Evolutionary conservation across 2,797 vertebrate genomes (phyloP).

Genomic region (Lepilemur ruficaudatus): DNA sequence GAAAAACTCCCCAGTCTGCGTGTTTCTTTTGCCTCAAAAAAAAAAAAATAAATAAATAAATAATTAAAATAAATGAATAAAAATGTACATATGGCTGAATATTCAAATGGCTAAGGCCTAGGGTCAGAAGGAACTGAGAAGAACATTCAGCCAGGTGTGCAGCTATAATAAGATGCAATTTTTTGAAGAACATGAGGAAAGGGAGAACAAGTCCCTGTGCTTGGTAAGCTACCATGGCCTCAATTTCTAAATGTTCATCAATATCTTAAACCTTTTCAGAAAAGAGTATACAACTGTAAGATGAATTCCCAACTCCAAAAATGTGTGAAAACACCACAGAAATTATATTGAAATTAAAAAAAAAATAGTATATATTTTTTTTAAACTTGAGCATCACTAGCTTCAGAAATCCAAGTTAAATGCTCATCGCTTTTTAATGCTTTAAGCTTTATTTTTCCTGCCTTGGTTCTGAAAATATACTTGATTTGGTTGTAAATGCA

Average conservation of each 20-base stretch:
- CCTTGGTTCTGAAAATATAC: conserved; percentile 8
- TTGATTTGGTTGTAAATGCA: not conserved
- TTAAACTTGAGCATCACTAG: not conserved
- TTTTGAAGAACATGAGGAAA: not conserved
- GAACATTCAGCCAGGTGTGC: not conserved
- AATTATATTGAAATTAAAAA: not conserved
- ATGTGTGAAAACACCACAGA: not conserved
- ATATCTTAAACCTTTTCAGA: not conserved
- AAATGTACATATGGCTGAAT: not conserved
- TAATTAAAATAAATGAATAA: no score
- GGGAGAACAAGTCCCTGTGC: not conserved
- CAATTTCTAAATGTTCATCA: not conserved
- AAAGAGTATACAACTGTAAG: not conserved
- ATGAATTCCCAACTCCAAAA: not conserved
- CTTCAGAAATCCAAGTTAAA: conserved; percentile 34
- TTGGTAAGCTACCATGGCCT: not conserved
- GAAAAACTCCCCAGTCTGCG: not conserved
- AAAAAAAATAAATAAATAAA: no score
- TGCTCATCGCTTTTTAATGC: not conserved
- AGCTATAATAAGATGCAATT: not conserved
- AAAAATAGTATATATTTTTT: not conserved
- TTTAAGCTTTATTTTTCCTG: not conserved
- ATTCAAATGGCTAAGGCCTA: not conserved
- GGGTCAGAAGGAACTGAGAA: not conserved
- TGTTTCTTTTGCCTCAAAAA: not conserved